Evolutionary conservation across 1,140 invertebrate species (phyloP).

Genomic region (Polypedilum pembai): DNA sequence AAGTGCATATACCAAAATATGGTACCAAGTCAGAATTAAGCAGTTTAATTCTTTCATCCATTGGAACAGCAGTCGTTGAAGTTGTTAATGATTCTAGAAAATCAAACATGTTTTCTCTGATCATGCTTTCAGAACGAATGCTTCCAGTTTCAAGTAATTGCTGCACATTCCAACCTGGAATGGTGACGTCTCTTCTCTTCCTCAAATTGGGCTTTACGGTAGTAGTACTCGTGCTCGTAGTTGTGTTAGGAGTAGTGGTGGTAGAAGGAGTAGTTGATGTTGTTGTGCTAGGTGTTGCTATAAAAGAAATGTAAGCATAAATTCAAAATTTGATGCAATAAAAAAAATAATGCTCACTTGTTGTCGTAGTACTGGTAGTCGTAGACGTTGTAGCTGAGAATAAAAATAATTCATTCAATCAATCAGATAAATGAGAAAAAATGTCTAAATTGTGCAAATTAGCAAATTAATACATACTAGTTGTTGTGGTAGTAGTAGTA

Average conservation of each 20-base stretch:
- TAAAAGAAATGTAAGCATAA: neutral
- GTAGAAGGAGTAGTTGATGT: constrained; percentile 33
- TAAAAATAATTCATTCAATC: too few relatives aligned
- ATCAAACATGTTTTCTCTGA: constrained; percentile 30
- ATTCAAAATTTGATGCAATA: neutral
- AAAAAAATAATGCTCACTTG: constrained; percentile 31
- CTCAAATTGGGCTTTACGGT: neutral
- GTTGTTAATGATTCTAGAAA: constrained; percentile 27
- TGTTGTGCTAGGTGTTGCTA: constrained; percentile 32
- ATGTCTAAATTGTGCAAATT: constrained; percentile 33
- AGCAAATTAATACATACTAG: constrained; percentile 45
- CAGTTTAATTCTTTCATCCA: constrained; percentile 37
- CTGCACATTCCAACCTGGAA: constrained; percentile 1
- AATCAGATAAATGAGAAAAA: constrained; percentile 21
- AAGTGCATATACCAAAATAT: constrained; percentile 47
- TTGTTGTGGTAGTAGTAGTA: constrained; percentile 47
- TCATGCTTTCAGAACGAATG: constrained; percentile 32
- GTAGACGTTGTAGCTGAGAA: constrained; percentile 35
- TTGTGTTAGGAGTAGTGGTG: constrained; percentile 31
- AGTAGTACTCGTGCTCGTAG: constrained; percentile 29
- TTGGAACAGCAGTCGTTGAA: constrained; percentile 35
- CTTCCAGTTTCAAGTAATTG: constrained; percentile 30
- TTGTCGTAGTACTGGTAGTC: constrained; percentile 35
- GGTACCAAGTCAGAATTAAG: constrained; percentile 34
- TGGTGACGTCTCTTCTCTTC: constrained; percentile 11